These are phyloP conservation scores for Eumeta japonica DNA, from an alignment of 1,140 invertebrate species.

Conservation along the genomic window DNA sequence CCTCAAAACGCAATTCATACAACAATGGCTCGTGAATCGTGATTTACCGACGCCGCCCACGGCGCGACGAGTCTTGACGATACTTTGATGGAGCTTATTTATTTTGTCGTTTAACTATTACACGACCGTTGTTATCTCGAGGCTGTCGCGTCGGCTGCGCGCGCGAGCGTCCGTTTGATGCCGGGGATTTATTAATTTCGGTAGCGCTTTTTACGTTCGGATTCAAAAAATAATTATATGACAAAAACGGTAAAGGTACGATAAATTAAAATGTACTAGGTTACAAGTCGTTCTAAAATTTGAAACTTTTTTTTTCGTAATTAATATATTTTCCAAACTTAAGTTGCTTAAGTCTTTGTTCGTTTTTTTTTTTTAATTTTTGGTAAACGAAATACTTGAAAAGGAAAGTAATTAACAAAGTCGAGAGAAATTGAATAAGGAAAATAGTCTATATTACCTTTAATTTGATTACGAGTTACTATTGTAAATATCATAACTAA, in stretches of 20 bases:
- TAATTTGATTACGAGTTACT: too few relatives aligned
- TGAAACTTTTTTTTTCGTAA: too few relatives aligned
- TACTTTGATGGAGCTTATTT: slow-evolving; percentile 16
- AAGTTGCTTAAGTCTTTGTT: too few relatives aligned
- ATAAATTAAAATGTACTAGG: too few relatives aligned
- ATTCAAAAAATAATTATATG: neutral
- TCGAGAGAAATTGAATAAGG: too few relatives aligned
- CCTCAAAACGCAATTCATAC: slow-evolving; percentile 49
- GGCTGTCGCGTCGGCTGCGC: neutral
- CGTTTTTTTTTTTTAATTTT: slow-evolving; percentile 4
- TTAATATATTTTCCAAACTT: too few relatives aligned
- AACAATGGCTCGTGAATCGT: slow-evolving; percentile 45
- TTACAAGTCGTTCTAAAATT: too few relatives aligned
- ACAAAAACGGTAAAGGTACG: too few relatives aligned
- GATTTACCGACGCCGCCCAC: slow-evolving; percentile 29
- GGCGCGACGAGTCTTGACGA: slow-evolving; percentile 21
- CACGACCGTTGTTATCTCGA: neutral
- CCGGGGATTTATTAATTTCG: too few relatives aligned
- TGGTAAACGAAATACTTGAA: slow-evolving; percentile 3
- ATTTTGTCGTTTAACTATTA: slow-evolving; percentile 4
- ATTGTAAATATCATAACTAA: too few relatives aligned
- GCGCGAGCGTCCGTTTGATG: too few relatives aligned
- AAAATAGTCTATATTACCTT: too few relatives aligned
- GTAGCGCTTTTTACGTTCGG: neutral
- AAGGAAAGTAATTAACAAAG: slow-evolving; percentile 6